phyloP scores from a whole-genome alignment of 53 echinoderm and acorn worm genomes.

The Luidia sarsii region DNA sequence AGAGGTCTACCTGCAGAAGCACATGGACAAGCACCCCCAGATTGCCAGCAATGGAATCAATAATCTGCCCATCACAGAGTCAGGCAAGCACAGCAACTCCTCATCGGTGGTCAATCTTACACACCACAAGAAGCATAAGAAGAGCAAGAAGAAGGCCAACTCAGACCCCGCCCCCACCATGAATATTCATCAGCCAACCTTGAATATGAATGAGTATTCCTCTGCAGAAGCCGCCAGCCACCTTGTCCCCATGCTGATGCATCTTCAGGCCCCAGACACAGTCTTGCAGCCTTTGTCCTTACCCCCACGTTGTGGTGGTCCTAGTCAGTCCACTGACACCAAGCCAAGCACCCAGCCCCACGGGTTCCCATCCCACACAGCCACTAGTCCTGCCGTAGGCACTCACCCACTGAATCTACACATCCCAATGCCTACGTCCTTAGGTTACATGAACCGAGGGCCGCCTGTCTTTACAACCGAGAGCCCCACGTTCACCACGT shows the following conservation, averaged over 20 bases:
- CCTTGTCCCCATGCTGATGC: conserved; percentile 49
- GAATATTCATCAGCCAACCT: conserved; percentile 29
- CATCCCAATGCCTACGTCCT: conserved; percentile 38
- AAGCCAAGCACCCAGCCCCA: conserved; percentile 25
- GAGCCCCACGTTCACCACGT: background rate
- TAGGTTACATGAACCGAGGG: conserved; percentile 47
- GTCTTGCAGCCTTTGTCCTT: conserved; percentile 33
- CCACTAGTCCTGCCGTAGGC: conserved; percentile 23
- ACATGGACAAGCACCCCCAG: conserved; percentile 94
- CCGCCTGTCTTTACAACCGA: conserved; percentile 33
- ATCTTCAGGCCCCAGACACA: conserved; percentile 44
- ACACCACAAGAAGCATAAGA: conserved; percentile 48
- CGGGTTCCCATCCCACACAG: conserved; percentile 36
- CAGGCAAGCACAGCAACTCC: conserved; percentile 37
- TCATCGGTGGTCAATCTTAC: conserved; percentile 18
- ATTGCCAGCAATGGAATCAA: conserved; percentile 29
- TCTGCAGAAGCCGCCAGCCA: conserved; percentile 30
- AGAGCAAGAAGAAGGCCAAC: conserved; percentile 47
- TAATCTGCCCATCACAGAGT: conserved; percentile 21
- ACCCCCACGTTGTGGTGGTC: conserved; percentile 27
- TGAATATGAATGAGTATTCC: conserved; percentile 49
- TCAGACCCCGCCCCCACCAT: conserved; percentile 20
- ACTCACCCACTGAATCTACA: conserved; percentile 30
- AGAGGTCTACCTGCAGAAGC: conserved; percentile 94
- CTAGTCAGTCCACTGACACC: conserved; percentile 30